Base-by-base conservation (phyloP, 2,797 vertebrate species). In the Podargus strigoides region DNA sequence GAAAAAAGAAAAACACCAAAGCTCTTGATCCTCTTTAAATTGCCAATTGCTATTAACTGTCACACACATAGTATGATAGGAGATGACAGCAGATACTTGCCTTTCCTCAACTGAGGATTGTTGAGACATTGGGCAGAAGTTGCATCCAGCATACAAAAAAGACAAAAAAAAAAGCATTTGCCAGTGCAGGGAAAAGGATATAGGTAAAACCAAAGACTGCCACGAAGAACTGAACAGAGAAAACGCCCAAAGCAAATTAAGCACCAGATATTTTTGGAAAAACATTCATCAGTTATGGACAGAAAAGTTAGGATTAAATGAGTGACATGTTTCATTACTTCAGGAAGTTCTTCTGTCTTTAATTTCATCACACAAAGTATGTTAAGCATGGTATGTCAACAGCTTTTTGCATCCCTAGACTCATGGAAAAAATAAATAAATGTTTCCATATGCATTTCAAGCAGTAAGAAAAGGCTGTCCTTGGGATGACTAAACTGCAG, bases 1-100 rank as follows among this genome's bases (percentile, higher is more conserved):
- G 20, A 9, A 36, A 76, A 89, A 59, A 49, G 13, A 18, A 0
- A 0, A 0, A 1, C 24, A 46, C 15, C 3, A 5, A 55, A 56
- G 14, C 47, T 70, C 32, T 85, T 20, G 4, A 28, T 53, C 80
- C 3, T 77, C 19, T 91, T 60, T 36, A 32, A 42, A 62, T 9
- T 46, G 30, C n/a, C 37, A 75, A 36, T 34, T 36, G 58, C n/a
- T 9, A 19, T 39, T 32, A 85, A 16, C 41, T 85, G 67, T 58
- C 59, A 79, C 8, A 44, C 14, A 66, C 8, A 17, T 0, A 59
- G 24, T 19, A 21, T 9, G 5, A 75, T 4, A 75, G 39, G 44
- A 82, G 11, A 44, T 9, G 6, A 34, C 32, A 69, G 49, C 15
- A 52, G 49, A 28, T 10, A 41, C 22, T 20, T n/a, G 11, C 27